Evolutionary conservation across 2,797 vertebrate species (phyloP).

Genomic region (Streptopelia turtur): DNA sequence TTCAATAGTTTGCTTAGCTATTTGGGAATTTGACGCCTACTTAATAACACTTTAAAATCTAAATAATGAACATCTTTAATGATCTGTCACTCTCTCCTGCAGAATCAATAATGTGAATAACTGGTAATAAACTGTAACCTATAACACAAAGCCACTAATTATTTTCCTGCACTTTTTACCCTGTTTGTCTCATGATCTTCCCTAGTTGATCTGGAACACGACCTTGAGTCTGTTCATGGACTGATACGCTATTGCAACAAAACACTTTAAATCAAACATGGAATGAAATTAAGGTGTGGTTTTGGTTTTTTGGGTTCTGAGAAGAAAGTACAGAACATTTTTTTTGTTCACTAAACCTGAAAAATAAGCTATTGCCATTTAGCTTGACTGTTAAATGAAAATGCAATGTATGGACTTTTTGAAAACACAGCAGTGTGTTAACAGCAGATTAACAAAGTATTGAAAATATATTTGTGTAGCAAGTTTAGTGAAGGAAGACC

Average conservation of each 20-base stretch:
- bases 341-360: not conserved
- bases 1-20: not conserved
- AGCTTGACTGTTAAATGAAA: not conserved
- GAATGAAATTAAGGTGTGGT: not conserved
- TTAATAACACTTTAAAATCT: not conserved
- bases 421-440: not conserved
- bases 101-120: not conserved
- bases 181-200: not conserved
- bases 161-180: not conserved
- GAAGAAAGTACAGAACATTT: not conserved
- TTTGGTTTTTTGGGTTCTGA: not conserved
- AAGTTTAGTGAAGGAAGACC: not conserved
- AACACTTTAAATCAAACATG: not conserved
- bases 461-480: not conserved
- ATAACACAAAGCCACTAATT: not conserved
- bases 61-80: not conserved
- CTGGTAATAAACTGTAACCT: not conserved
- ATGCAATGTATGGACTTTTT: not conserved
- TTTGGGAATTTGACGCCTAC: not conserved
- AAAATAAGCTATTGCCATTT: not conserved
- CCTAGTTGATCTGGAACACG: not conserved
- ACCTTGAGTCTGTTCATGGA: not conserved
- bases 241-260: not conserved
- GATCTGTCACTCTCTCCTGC: not conserved
- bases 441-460: not conserved